These are phyloP conservation scores for Phymastichus coffea DNA, from an alignment of 1,140 invertebrate species.

Conservation along the genomic window DNA sequence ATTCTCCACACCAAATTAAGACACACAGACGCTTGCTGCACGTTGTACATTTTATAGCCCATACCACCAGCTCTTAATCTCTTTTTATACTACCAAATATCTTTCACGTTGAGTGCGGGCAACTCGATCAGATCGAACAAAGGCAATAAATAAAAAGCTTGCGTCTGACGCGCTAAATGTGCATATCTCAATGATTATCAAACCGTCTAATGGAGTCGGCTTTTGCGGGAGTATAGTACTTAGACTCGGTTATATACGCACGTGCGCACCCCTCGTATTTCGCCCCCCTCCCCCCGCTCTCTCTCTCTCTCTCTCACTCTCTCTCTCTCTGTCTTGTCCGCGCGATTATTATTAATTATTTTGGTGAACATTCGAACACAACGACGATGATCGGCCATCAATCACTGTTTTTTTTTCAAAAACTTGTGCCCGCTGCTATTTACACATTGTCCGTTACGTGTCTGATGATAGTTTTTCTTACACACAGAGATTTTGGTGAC, in stretches of 20 bases:
- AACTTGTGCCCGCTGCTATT: not conserved
- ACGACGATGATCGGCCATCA: constrained; percentile 10
- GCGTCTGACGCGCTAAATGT: constrained; percentile 20
- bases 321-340: constrained; percentile 1
- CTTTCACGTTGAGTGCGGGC: no score
- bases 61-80: constrained; percentile 11
- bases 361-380: constrained; percentile 19
- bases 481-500: no score
- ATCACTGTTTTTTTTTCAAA: constrained; percentile 15
- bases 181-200: constrained; percentile 26
- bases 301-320: not conserved
- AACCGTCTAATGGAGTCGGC: constrained; percentile 17
- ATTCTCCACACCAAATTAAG: no score
- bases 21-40: no score
- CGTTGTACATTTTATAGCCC: not conserved
- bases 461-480: constrained; percentile 2
- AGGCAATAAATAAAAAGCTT: constrained; percentile 24
- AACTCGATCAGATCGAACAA: constrained; percentile 12
- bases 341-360: constrained; percentile 37
- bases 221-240: no score
- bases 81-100: not conserved
- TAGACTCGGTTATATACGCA: no score
- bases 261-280: constrained; percentile 10
- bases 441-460: constrained; percentile 8
- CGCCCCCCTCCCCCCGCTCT: constrained; percentile 6